Evolutionary conservation across 2,797 vertebrate genomes (phyloP), one percentile per base, ranked within the genome.

Genomic region (Perdix hodgsoniae): DNA sequence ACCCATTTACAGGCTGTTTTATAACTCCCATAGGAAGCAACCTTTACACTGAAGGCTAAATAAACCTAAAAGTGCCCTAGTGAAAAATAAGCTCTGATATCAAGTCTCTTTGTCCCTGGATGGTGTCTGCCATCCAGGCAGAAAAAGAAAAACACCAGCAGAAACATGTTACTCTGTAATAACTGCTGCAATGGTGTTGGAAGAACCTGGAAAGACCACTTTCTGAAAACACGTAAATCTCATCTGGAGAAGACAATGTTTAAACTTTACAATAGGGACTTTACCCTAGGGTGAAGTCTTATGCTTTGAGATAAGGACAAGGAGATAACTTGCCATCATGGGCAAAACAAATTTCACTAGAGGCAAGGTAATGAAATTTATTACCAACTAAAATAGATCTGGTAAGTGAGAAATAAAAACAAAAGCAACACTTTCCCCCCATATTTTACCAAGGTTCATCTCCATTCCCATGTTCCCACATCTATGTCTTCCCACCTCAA

Each of bases 41-140:
- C 71, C 89, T 92, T 96, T 93, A 95, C 82, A 85, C 57, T 83
- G 93, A 97, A 86, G 67, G 78, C 67, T 90, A 91, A 96, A 95
- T 90, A 92, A 96, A n/a, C n/a, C n/a, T n/a, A n/a, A n/a, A n/a
- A n/a, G n/a, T n/a, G n/a, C n/a, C n/a, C n/a, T n/a, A n/a, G n/a
- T n/a, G n/a, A n/a, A n/a, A n/a, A n/a, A n/a, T n/a, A n/a, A n/a
- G n/a, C n/a, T n/a, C n/a, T n/a, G n/a, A n/a, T n/a, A n/a, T n/a
- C n/a, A n/a, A n/a, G n/a, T n/a, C n/a, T n/a, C n/a, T n/a, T n/a
- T n/a, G n/a, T n/a, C n/a, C n/a, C n/a, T n/a, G n/a, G n/a, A n/a
- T n/a, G n/a, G n/a, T n/a, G n/a, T n/a, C n/a, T n/a, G n/a, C n/a
- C n/a, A n/a, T n/a, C n/a, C n/a, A n/a, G n/a, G n/a, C n/a, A n/a